These are phyloP conservation scores for Conistra vaccinii DNA, from an alignment of 2,888 invertebrate genomes.

Conservation along the genomic window DNA sequence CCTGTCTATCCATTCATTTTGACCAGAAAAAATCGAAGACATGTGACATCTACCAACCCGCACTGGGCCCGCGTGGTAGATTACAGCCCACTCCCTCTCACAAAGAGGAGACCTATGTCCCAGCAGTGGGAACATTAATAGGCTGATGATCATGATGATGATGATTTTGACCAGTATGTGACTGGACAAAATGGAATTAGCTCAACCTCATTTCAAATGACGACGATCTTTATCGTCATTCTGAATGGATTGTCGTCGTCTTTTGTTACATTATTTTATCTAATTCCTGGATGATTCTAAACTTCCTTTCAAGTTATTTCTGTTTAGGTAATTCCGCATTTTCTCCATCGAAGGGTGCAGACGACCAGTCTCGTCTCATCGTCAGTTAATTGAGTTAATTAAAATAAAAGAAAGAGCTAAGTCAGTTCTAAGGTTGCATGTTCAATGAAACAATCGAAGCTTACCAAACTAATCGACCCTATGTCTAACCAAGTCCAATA, in stretches of 20 bases:
- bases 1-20: not conserved
- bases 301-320: not conserved
- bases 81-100: no score
- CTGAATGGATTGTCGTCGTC: not conserved
- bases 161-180: not conserved
- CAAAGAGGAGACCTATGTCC: no score
- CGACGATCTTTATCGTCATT: not conserved
- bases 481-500: constrained; percentile 32
- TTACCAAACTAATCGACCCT: not conserved
- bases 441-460: not conserved
- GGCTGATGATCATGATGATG: no score
- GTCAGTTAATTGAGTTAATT: not conserved
- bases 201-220: not conserved
- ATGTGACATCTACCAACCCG: no score
- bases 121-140: no score
- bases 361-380: not conserved
- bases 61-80: no score
- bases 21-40: no score
- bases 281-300: not conserved
- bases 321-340: not conserved
- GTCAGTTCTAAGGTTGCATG: not conserved
- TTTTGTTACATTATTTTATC: not conserved
- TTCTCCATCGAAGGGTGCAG: no score
- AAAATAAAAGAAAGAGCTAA: not conserved
- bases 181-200: not conserved